Evolutionary conservation across 2,888 invertebrate genomes (phyloP).

Genomic region (Keiferia lycopersicella): DNA sequence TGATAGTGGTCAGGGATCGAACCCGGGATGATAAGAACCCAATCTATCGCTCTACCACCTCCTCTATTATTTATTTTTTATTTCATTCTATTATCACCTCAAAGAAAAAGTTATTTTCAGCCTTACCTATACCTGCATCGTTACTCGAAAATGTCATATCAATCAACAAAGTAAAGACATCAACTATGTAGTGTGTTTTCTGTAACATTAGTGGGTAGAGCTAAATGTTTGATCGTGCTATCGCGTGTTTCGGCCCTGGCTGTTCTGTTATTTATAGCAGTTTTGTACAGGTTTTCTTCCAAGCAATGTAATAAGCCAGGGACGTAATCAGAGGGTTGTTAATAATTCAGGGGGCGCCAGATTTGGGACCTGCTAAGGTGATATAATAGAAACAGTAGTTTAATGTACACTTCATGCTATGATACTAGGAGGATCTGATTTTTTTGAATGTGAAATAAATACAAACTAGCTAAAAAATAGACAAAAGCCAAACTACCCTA

Average conservation of each 20-base stretch:
- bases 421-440: no score
- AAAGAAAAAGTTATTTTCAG: not conserved
- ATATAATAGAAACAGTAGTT: no score
- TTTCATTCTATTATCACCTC: not conserved
- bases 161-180: constrained; percentile 21
- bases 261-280: constrained; percentile 12
- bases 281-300: constrained; percentile 12
- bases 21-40: no score
- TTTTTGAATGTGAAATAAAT: no score
- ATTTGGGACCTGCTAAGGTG: not conserved
- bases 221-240: constrained; percentile 15
- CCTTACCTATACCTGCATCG: not conserved
- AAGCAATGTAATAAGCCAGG: not conserved
- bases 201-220: constrained; percentile 13
- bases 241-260: constrained; percentile 6
- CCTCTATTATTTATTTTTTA: not conserved
- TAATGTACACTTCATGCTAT: no score
- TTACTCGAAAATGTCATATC: not conserved
- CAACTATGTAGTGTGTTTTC: constrained; percentile 19
- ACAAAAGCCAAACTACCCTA: no score
- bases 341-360: constrained; percentile 18
- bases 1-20: no score
- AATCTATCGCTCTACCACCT: no score
- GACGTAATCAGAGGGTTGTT: constrained; percentile 12
- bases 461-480: no score